Base-by-base conservation (phyloP, 1,140 invertebrate genomes). In the Apocrypta bakeri region DNA sequence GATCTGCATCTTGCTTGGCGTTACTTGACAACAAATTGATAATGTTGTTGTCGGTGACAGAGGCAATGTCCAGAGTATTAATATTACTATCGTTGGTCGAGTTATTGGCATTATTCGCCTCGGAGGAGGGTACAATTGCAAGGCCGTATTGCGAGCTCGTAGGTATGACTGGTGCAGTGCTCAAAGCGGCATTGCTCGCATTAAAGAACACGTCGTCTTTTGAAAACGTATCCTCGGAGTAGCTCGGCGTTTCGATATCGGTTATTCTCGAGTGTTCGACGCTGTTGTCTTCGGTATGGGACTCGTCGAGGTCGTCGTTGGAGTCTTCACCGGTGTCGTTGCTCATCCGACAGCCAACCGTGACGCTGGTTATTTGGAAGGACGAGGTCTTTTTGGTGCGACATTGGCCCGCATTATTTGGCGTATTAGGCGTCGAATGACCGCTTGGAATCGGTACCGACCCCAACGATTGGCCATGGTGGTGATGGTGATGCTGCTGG, bases 301-400 rank as follows among this genome's bases (percentile, higher is more conserved):
- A 97, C 93, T 98, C 97, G 91, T 98, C 97, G 89, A 98, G 93
- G 94, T 98, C 97, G 92, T 98, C 97, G 85, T 97, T 96, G 71
- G 97, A 98, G 92, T 98, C 97, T 83, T 97, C 97, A 87, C 97
- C 97, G 83, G 95, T 95, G 91, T 98, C 97, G 89, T 96, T 95
- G 92, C 95, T 96, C 89, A 95, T 94, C 79, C 95, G 94, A 87
- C 95, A 95, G 86, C 95, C 95, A 85, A 96, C 95, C 83, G 96
- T 97, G 82, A 98, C 95, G 89, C 96, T 96, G 12, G 97, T 98
- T 88, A 98, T 98, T 93, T 98, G 97, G 93, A 98, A 98, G 78
- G 97, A 98, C 88, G 96, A 96, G 88, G 94, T 96, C 93, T 96
- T 97, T 93, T 96, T 96, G 8, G 82, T 83, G 88, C 94, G 88